Percentiles rank a stretch among this genome's conserved stretches.
phyloP scores from a whole-genome alignment of 2,113 vertebrate species.

The Passer domesticus region DNA sequence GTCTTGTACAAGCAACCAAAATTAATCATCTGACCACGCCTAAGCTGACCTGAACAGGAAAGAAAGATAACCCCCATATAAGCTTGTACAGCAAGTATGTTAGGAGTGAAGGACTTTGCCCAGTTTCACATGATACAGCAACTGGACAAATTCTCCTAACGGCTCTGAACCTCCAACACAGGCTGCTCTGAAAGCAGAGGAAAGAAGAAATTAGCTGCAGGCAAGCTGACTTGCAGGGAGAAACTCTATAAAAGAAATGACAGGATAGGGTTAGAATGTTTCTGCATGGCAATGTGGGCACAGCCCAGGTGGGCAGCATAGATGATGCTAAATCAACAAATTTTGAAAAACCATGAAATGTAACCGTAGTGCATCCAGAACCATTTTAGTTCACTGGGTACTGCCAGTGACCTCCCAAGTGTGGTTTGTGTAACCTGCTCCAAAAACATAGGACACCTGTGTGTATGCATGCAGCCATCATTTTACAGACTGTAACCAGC shows the following conservation, averaged over 20 bases:
- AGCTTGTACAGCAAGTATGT: not conserved
- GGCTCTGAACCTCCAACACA: not conserved
- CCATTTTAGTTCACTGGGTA: not conserved
- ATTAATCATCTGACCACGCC: not conserved
- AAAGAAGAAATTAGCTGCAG: not conserved
- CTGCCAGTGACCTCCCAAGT: not conserved
- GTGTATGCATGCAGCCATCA: not conserved
- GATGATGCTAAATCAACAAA: not conserved
- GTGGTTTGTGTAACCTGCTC: fast-evolving
- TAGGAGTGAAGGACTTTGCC: not conserved
- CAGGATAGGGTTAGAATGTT: not conserved
- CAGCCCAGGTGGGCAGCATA: not conserved
- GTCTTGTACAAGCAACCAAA: not conserved
- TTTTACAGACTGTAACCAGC: not conserved
- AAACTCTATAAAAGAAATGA: not conserved
- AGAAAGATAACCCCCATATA: not conserved
- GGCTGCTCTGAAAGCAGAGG: not conserved
- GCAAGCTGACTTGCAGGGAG: not conserved
- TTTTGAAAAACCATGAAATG: not conserved
- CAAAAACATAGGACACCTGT: not conserved
- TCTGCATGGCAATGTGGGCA: not conserved
- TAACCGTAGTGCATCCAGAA: not conserved
- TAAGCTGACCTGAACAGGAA: constrained; percentile 42
- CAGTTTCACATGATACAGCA: not conserved
- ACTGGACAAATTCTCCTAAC: not conserved